phyloP scores from a whole-genome alignment of 2,797 vertebrate genomes.

The Manis javanica region DNA sequence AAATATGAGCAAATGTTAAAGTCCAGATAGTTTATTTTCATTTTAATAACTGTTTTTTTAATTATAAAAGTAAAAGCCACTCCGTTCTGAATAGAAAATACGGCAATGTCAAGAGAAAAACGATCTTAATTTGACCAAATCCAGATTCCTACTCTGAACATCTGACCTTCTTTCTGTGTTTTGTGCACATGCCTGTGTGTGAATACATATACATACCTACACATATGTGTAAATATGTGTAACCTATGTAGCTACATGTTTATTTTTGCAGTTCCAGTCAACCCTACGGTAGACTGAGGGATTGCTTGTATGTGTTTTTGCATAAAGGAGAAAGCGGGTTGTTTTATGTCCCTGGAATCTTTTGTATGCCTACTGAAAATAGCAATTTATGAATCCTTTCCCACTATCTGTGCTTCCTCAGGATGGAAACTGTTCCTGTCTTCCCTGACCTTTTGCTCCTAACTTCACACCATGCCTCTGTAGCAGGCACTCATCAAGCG shows the following conservation, averaged over 20 bases:
- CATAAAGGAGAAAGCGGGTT: conserved; percentile 16
- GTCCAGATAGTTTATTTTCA: conserved; percentile 5
- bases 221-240: neutral
- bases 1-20: conserved; percentile 40
- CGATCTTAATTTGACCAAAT: neutral
- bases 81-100: conserved; percentile 38
- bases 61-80: neutral
- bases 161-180: conserved; percentile 15
- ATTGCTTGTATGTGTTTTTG: neutral
- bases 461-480: neutral
- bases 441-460: neutral
- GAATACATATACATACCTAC: neutral
- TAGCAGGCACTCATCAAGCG: neutral
- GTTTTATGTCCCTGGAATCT: neutral
- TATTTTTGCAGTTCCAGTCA: conserved; percentile 30
- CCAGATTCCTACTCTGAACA: neutral
- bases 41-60: conserved; percentile 43
- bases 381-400: neutral
- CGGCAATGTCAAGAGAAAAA: neutral
- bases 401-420: neutral
- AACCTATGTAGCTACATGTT: neutral
- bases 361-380: conserved; percentile 6
- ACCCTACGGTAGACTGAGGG: neutral
- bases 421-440: neutral
- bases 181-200: neutral